Evolutionary conservation across 2,113 vertebrate species (phyloP).

Genomic region (Pica pica): DNA sequence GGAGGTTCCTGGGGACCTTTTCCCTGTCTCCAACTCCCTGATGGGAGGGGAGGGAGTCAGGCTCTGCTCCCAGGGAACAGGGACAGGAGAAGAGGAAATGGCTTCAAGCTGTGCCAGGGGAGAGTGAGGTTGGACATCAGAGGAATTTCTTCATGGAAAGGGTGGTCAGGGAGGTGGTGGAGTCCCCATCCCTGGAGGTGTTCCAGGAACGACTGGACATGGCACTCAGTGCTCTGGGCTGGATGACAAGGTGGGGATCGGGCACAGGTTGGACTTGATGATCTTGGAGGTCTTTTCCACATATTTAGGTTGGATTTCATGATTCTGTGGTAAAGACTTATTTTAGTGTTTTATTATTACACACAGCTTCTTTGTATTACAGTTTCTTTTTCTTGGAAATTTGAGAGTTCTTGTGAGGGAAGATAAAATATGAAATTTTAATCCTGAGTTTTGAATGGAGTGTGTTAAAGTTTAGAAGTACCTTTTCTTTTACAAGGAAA

Average conservation of each 20-base stretch:
- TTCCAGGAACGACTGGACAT: rapidly evolving
- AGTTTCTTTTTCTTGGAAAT: not conserved
- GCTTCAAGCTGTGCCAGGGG: not conserved
- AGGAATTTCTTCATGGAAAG: not conserved
- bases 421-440: not conserved
- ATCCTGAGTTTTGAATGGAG: not conserved
- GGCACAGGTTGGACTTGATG: not conserved
- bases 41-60: not conserved
- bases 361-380: no score
- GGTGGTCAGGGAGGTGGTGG: no score
- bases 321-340: not conserved
- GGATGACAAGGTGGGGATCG: not conserved
- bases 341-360: not conserved
- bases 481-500: not conserved
- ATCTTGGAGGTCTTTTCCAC: not conserved
- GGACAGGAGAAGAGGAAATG: not conserved
- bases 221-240: not conserved
- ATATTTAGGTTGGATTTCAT: not conserved
- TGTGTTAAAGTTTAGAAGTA: not conserved
- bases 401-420: not conserved
- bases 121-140: not conserved
- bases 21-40: not conserved
- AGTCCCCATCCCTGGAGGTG: not conserved
- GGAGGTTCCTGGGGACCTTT: not conserved
- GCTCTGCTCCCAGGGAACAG: not conserved